phyloP scores from a whole-genome alignment of 2,113 vertebrate species.

The Antechinus stuartii region DNA sequence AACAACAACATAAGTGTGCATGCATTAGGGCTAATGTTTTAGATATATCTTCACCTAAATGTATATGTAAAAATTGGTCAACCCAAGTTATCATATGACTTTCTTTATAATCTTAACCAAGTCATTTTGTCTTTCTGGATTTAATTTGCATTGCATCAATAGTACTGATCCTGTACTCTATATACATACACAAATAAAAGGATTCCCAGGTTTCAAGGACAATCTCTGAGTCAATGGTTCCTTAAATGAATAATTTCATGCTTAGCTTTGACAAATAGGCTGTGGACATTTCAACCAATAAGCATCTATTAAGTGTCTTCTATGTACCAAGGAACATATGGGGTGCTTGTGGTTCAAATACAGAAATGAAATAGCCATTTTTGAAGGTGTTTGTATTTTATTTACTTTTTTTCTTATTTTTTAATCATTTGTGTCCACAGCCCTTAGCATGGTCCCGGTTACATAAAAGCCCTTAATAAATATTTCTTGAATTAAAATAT shows the following conservation, averaged over 20 bases:
- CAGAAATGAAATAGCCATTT: background rate
- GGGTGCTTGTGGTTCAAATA: background rate
- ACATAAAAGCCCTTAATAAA: background rate
- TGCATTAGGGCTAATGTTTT: background rate
- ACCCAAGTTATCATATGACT: background rate
- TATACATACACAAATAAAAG: background rate
- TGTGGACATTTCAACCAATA: background rate
- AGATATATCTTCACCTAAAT: background rate
- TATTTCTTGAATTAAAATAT: background rate
- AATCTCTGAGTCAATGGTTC: background rate
- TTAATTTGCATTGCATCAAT: background rate
- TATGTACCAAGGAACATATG: background rate
- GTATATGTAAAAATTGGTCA: background rate
- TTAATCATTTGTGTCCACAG: background rate
- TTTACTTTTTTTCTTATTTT: background rate
- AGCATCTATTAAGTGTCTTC: background rate
- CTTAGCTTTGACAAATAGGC: background rate
- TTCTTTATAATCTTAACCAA: background rate
- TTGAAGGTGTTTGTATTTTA: background rate
- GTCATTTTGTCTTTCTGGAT: background rate
- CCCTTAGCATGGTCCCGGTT: background rate
- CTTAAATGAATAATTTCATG: background rate
- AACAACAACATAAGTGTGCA: background rate
- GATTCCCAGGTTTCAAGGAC: background rate
- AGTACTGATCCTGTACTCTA: background rate